A percentile compares a stretch with the other conserved stretches of the same genome.
Evolutionary conservation across 2,888 invertebrate species (phyloP).

Genomic region (Cataglyphis cursor): DNA sequence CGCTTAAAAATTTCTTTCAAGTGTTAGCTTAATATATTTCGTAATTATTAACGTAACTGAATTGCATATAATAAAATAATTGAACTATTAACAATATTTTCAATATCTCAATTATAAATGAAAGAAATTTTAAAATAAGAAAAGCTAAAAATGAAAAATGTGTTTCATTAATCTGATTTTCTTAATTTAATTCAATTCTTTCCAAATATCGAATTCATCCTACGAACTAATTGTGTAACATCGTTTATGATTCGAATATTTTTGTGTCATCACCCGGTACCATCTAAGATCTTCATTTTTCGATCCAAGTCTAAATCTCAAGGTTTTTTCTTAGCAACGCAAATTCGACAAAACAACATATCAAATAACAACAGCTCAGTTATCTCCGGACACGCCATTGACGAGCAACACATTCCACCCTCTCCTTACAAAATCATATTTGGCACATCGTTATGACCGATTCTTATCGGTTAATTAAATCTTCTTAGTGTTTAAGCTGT

Average conservation of each 20-base stretch:
- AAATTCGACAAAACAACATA: slow-evolving; percentile 23
- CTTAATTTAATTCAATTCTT: slow-evolving; percentile 11
- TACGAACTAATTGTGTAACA: background rate
- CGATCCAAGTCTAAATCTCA: background rate
- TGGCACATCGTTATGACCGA: slow-evolving; percentile 35
- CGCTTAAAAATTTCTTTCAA: too few species aligned
- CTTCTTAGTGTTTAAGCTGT: slow-evolving; percentile 32
- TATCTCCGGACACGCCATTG: slow-evolving; percentile 52
- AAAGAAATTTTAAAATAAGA: background rate
- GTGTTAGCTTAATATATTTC: background rate
- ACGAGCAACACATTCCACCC: slow-evolving; percentile 30
- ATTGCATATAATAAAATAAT: background rate
- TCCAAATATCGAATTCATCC: background rate
- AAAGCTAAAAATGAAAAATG: background rate
- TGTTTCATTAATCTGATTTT: background rate
- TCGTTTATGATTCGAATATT: slow-evolving; percentile 10
- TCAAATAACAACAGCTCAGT: slow-evolving; percentile 49
- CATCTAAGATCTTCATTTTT: slow-evolving; percentile 24
- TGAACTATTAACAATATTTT: background rate
- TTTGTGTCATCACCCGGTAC: background rate
- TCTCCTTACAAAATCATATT: slow-evolving; percentile 46
- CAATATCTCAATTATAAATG: background rate
- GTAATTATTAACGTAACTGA: slow-evolving; percentile 4
- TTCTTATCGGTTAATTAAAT: slow-evolving; percentile 53
- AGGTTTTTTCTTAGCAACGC: slow-evolving; percentile 39